Base-by-base conservation (phyloP, 2,888 invertebrate species). In the Aquatica leii region DNA sequence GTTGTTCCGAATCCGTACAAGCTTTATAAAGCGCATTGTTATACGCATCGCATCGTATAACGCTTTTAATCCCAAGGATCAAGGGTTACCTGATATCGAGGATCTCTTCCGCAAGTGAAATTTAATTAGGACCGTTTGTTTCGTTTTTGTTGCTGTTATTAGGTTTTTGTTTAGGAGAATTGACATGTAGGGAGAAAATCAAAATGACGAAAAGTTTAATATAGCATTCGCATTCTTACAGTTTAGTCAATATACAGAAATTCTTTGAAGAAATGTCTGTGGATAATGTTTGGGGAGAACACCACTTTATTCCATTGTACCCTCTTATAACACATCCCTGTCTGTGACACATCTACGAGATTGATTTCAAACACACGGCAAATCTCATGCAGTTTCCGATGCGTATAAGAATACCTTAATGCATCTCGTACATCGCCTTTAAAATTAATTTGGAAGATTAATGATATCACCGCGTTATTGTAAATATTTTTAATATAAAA, bases 331-430 rank as follows among this genome's bases (percentile, higher is more conserved):
- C 67, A 70, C 71, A 72, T 73, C 66, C 70, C 74, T 74, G 75
- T 75, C 72, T 71, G 67, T 66, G 66, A 66, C 75, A 74, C 74
- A 73, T 72, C 69, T 67, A 64, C 66, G 69, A 72, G 74, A 75
- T 75, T 74, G 74, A 74, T 75, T 74, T 73, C 69, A 70, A 73
- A 73, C 74, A 73, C 73, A 73, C 71, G 73, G 68, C 69, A 64
- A 69, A 71, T 72, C 71, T 70, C 72, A 72, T 66, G 67, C 67
- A 70, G 50, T 69, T 71, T 66, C 68, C 46, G 53, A 14, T 35
- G 46, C 59, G 55, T 56, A 62, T 43, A 59, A 57, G 56, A 46
- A 24, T 52, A 18, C 24, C 50, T 37, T 56, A 56, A n/a, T 9
- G 12, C 20, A 14, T 20, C 2, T 17, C 2, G 18, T 5, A 11